Base-by-base conservation (phyloP, 2,113 vertebrate species). In the Sardina pilchardus region DNA sequence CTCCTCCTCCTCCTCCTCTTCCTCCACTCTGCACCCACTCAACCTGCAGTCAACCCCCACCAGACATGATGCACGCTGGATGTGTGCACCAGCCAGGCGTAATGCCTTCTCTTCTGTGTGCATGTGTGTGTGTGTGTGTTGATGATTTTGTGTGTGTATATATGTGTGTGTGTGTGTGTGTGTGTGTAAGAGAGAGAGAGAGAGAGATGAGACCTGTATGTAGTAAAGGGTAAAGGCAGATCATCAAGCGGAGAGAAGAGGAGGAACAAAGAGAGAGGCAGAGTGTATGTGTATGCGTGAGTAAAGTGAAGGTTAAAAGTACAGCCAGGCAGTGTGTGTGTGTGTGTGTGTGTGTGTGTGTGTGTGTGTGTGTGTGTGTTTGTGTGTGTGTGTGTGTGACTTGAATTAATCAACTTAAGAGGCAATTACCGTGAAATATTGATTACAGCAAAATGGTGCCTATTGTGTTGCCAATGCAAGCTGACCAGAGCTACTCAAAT, bases 71-170 rank as follows among this genome's bases (percentile, higher is more conserved):
- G 26, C 56, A 71, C n/a, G 30, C 63, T 12, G 63, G 63, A 71
- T 71, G 63, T 71, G 63, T 71, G 63, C 63, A 71, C n/a, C 63
- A 71, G 26, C n/a, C 63, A 71, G 26, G 63, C 63, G 63, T 30
- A 34, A 71, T 71, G 26, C 63, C 63, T 71, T 71, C 63, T 34
- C 63, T 12, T 71, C 8, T 34, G 26, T 10, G 8, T 71, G n/a
- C 14, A 34, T 71, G 26, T 71, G 63, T 10, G 63, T 71, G 63
- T 67, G 59, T 67, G 59, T 67, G 59, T 67, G 6, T 67, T 24
- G n/a, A 24, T 67, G 59, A 26, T 6, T 67, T 24, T 67, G 59
- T 67, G 59, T 67, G 59, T 67, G 59, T 67, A 24, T 63, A 24
- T 63, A 24, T 63, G 56, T 63, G 56, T 63, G 56, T 63, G 56